phyloP scores from a whole-genome alignment of 2,888 invertebrate species.

The Beris chalybata region DNA sequence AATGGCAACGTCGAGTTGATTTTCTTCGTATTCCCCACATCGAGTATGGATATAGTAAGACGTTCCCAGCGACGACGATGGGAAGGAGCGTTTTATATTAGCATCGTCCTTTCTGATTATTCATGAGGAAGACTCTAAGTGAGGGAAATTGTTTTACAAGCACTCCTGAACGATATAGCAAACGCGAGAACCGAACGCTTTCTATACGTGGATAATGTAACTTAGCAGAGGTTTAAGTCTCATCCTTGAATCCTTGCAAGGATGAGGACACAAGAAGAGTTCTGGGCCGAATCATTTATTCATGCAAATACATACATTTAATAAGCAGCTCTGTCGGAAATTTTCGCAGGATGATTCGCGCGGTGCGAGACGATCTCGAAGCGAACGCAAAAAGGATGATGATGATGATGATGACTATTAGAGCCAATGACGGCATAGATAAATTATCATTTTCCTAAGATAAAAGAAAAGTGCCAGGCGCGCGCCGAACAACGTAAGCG shows the following conservation, averaged over 20 bases:
- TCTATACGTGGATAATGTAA: neutral
- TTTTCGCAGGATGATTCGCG: constrained; percentile 9
- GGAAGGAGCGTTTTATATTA: neutral
- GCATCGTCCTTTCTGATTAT: constrained; percentile 32
- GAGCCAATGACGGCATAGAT: constrained; percentile 32
- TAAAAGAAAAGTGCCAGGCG: constrained; percentile 21
- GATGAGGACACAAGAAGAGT: neutral
- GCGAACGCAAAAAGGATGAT: constrained; percentile 19
- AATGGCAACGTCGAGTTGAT: too few relatives aligned
- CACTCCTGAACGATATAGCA: constrained; percentile 15
- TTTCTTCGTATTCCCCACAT: too few relatives aligned
- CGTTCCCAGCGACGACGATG: too few relatives aligned
- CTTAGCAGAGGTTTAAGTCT: too few relatives aligned
- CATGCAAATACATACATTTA: constrained; percentile 38
- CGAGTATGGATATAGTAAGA: too few relatives aligned
- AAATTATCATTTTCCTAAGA: constrained; percentile 35
- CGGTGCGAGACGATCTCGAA: neutral
- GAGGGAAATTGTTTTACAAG: constrained; percentile 37
- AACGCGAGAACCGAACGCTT: neutral
- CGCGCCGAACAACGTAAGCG: too few relatives aligned
- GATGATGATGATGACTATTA: constrained; percentile 35
- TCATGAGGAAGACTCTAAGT: constrained; percentile 37
- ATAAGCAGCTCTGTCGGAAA: constrained; percentile 33
- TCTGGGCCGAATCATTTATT: constrained; percentile 35
- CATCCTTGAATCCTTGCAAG: neutral